Evolutionary conservation across 2,888 invertebrate genomes (phyloP), one percentile per base, ranked within the genome.

Genomic region (Drosophila austrosaltans): DNA sequence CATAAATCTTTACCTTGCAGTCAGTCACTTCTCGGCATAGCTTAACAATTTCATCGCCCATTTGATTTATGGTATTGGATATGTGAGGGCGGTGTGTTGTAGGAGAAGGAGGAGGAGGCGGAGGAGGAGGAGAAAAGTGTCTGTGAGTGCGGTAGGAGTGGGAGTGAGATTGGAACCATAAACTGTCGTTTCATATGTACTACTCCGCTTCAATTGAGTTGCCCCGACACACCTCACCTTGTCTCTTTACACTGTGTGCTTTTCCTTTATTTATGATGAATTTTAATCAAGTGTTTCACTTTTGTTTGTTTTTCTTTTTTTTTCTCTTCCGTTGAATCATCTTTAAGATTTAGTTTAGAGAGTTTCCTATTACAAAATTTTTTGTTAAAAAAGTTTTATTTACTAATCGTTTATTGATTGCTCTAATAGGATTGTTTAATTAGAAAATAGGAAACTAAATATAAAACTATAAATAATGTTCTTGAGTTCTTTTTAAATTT

Each of bases 1-100:
- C 79, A 77, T 77, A 77, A 77, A 77, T 79, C 77, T 77, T 73
- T 73, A 77, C 77, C 79, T 79, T 48, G 48, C 48, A 48, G 48
- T 48, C 48, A 48, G 48, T 48, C 48, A 48, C 48, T 48, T 48
- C 44, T 20, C 25, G 10, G 48, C 48, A 25, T 48, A 48, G 72
- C 79, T 76, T 68, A 69, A 62, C 79, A 66, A 65, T 76, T 76
- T 58, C 77, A 76, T 68, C 77, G 77, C 68, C 39, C 54, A 53
- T 61, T 66, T 77, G 79, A 77, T 77, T 77, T 77, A 77, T 76
- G 77, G 75, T 65, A 65, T 65, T 60, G 71, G 71, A 56, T 30
- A 71, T 78, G 76, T 67, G 79, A 78, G 65, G 48, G 48, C 48
- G 48, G 48, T 22, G 5, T 32, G 5, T 22, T 48, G 10, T 48